Evolutionary conservation across 2,113 vertebrate genomes (phyloP), one percentile per base, ranked within the genome.

Genomic region (Platysteira castanea): DNA sequence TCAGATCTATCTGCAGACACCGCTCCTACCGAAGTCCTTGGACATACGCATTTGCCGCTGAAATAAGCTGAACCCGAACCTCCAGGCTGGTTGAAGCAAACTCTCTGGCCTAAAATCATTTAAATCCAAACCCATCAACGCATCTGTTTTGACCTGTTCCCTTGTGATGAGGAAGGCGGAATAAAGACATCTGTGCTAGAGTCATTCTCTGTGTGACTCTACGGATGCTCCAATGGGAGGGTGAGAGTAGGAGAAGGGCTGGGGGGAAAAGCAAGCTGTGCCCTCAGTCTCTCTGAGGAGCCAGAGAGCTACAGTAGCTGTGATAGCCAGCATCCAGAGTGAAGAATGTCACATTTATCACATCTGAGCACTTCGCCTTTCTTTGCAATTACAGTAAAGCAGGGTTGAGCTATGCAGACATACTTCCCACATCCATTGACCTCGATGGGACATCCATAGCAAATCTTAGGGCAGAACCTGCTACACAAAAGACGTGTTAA

Each of bases 401-500:
- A 23, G 41, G 16, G 16, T 4, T 75, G 64, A 84, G 69, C 71
- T 80, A 83, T 73, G 90, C 94, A 94, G 92, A 79, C 90, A 8
- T 54, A 74, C 79, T 93, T 86, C 73, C 87, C 84, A 65, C 84
- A 87, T 85, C 93, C 90, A 59, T 69, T 74, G 82, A 96, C 91
- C 83, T 80, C 85, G 47, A 85, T 64, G 59, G 71, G 87, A 93
- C 75, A 93, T 86, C 93, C 90, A 90, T 53, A 81, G 93, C 94
- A 94, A 95, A 85, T 82, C 87, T 73, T 31, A 16, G 77, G 84
- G 87, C 95, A 91, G 84, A 94, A 85, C 46, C 61, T 76, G 84
- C 74, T 63, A 65, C 87, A 97, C 95, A 97, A 97, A 96, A 77
- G 95, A 61, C 41, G 27, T 87, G 93, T 90, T 95, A 88, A 95